These are phyloP conservation scores for Lagorchestes hirsutus DNA, from an alignment of 2,797 vertebrate species.

Conservation along the genomic window DNA sequence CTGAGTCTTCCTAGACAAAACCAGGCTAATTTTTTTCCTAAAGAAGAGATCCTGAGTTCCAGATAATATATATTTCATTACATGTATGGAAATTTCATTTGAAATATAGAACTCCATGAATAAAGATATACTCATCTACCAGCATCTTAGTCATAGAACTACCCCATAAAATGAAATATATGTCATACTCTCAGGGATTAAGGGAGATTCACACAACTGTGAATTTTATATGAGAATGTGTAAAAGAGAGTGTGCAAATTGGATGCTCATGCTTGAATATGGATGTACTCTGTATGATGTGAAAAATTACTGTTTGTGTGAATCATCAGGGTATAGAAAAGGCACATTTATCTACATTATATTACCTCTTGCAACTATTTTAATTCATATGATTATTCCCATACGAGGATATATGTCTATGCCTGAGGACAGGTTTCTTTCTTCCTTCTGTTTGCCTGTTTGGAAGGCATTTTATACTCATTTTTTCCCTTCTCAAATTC, in stretches of 20 bases:
- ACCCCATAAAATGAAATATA: background rate
- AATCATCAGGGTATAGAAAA: background rate
- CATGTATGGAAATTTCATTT: background rate
- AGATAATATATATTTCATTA: background rate
- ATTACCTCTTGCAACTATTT: background rate
- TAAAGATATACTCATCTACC: background rate
- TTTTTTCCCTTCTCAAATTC: background rate
- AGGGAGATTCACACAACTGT: background rate
- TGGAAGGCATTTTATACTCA: background rate
- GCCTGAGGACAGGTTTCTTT: background rate
- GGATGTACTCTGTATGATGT: background rate
- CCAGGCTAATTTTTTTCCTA: background rate
- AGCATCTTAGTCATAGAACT: background rate
- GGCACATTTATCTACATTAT: background rate
- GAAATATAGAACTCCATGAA: background rate
- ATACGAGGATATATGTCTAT: background rate
- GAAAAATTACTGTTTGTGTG: background rate
- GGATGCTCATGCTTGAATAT: background rate
- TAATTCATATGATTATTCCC: background rate
- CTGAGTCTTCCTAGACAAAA: background rate
- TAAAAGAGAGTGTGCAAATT: background rate
- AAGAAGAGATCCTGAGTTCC: background rate
- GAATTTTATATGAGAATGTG: background rate
- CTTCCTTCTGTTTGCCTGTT: background rate
- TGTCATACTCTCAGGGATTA: background rate